Percentiles rank a stretch among this genome's conserved stretches.
Conservation (phyloP, 1,140 invertebrate genomes). For the Bombus polaris region DNA sequence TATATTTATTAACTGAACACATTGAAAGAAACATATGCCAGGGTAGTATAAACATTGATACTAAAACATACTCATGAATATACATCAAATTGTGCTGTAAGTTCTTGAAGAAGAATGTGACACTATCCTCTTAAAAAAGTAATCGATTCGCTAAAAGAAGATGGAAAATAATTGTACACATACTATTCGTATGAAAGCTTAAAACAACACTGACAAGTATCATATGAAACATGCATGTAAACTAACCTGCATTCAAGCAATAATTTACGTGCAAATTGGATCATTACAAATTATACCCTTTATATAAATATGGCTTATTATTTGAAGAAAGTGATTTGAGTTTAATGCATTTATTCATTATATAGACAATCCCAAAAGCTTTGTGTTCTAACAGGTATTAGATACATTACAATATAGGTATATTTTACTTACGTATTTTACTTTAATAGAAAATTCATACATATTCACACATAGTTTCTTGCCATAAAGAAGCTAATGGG, state of each 20-base stretch:
- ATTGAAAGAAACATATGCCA: not conserved
- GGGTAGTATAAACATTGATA: slow-evolving; percentile 3
- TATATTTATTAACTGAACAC: slow-evolving; percentile 14
- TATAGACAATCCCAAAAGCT: slow-evolving; percentile 23
- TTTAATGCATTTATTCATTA: not conserved
- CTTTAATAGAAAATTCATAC: not conserved
- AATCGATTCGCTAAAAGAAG: not conserved
- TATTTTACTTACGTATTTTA: not conserved
- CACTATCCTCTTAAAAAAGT: not conserved
- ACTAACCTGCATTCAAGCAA: slow-evolving; percentile 35
- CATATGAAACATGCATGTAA: slow-evolving; percentile 24
- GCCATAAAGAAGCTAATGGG: slow-evolving; percentile 14
- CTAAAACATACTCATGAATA: not conserved
- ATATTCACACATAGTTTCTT: not conserved
- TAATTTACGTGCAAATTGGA: slow-evolving; percentile 24
- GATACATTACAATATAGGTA: not conserved
- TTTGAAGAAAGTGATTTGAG: not conserved
- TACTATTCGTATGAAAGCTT: not conserved
- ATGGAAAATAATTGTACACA: not conserved
- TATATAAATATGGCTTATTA: not conserved
- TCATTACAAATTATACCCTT: slow-evolving; percentile 1
- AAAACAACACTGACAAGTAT: slow-evolving; percentile 30
- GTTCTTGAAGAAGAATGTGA: not conserved
- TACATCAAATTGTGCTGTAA: slow-evolving; percentile 11
- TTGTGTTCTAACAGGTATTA: not conserved